A percentile compares a stretch with the other conserved stretches of the same genome.
Evolutionary conservation across 2,888 invertebrate species (phyloP).

Genomic region (Phymatocera aterrima): DNA sequence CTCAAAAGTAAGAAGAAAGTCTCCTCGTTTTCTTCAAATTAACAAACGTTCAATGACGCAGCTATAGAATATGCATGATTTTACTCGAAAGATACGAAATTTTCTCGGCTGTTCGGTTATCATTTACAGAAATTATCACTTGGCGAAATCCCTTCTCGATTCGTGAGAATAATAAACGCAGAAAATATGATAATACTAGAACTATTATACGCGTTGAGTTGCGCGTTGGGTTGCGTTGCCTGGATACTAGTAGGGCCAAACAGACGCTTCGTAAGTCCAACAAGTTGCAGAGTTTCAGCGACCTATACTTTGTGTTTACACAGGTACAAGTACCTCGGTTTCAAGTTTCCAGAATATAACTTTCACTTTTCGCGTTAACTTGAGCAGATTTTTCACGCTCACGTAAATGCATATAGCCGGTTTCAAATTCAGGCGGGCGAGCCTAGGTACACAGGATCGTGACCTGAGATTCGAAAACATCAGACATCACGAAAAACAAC

Average conservation of each 20-base stretch:
- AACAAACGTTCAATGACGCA: too few relatives aligned
- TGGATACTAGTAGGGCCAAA: neutral
- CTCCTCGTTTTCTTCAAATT: too few relatives aligned
- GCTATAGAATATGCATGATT: too few relatives aligned
- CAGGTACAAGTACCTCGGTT: conserved; percentile 15
- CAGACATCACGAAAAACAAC: too few relatives aligned
- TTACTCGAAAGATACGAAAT: too few relatives aligned
- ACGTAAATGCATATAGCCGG: neutral
- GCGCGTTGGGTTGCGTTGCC: neutral
- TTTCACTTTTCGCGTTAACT: conserved; percentile 29
- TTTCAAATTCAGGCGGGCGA: neutral
- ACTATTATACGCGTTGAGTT: too few relatives aligned
- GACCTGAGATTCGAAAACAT: neutral
- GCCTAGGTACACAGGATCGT: too few relatives aligned
- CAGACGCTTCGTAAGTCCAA: conserved; percentile 22
- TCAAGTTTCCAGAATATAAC: conserved; percentile 16
- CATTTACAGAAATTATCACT: too few relatives aligned
- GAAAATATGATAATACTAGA: neutral
- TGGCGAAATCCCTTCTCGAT: too few relatives aligned
- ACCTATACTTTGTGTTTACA: conserved; percentile 6
- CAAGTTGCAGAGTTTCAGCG: conserved; percentile 26
- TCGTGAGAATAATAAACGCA: too few relatives aligned
- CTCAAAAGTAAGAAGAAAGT: neutral
- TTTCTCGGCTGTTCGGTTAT: too few relatives aligned
- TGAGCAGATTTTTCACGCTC: conserved; percentile 3